phyloP scores from a whole-genome alignment of 2,888 invertebrate genomes.

The Epicampocera succincta region DNA sequence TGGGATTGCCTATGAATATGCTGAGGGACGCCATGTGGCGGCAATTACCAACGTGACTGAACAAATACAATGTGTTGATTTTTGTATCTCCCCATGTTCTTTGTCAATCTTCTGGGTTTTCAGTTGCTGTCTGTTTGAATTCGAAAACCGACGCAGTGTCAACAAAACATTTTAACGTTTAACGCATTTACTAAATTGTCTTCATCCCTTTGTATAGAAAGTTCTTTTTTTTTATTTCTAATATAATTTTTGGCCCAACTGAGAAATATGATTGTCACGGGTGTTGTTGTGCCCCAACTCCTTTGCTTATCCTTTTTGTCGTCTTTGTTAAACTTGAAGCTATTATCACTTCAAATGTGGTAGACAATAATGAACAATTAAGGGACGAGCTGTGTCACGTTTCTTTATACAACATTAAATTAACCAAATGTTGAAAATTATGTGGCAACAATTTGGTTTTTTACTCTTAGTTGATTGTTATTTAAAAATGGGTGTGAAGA shows the following conservation, averaged over 20 bases:
- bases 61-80: slow-evolving; percentile 71
- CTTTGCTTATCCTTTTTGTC: slow-evolving; percentile 40
- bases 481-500: neutral
- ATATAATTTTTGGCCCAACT: slow-evolving; percentile 27
- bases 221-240: slow-evolving; percentile 21
- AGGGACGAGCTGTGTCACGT: slow-evolving; percentile 27
- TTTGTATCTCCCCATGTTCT: slow-evolving; percentile 41
- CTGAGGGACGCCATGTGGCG: slow-evolving; percentile 69
- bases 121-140: slow-evolving; percentile 44
- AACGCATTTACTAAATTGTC: slow-evolving; percentile 69
- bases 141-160: slow-evolving; percentile 67
- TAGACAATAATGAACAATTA: slow-evolving; percentile 38
- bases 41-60: slow-evolving; percentile 72
- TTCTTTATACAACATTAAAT: slow-evolving; percentile 34
- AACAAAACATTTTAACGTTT: slow-evolving; percentile 69
- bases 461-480: neutral
- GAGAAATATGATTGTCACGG: slow-evolving; percentile 50
- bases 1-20: neutral
- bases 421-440: slow-evolving; percentile 65
- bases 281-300: slow-evolving; percentile 53
- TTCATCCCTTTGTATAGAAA: slow-evolving; percentile 58
- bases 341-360: slow-evolving; percentile 60
- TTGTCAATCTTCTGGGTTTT: slow-evolving; percentile 17
- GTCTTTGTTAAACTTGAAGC: slow-evolving; percentile 37
- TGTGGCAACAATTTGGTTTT: slow-evolving; percentile 60